phyloP scores from a whole-genome alignment of 2,888 invertebrate genomes.

The Macaria liturata region DNA sequence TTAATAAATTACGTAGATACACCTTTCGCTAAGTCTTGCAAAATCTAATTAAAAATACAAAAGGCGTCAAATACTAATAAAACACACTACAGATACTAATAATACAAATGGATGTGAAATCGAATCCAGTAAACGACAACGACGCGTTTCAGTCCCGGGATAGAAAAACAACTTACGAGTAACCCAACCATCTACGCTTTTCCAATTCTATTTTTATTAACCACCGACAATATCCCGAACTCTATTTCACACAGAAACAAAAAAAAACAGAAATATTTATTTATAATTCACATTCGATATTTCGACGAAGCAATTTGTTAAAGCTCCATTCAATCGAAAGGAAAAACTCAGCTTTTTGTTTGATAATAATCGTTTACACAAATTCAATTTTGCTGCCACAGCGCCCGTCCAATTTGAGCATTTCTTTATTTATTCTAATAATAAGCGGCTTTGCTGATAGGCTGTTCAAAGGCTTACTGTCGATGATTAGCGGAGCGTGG shows the following conservation, averaged over 20 bases:
- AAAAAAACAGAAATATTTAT: constrained; percentile 26
- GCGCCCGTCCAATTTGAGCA: constrained; percentile 33
- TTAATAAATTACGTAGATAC: no score
- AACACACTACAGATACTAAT: no score
- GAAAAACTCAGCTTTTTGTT: constrained; percentile 41
- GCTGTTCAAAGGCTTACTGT: constrained; percentile 29
- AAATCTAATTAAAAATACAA: constrained; percentile 13
- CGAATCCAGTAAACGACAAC: constrained; percentile 41
- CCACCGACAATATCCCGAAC: constrained; percentile 47
- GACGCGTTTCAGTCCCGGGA: constrained; percentile 39
- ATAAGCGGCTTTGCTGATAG: constrained; percentile 29
- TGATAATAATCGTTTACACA: constrained; percentile 45
- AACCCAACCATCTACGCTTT: constrained; percentile 54
- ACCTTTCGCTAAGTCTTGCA: no score
- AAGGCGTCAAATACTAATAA: no score
- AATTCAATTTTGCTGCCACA: constrained; percentile 41
- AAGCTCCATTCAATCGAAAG: constrained; percentile 42
- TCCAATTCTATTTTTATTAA: constrained; percentile 56
- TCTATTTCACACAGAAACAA: constrained; percentile 25
- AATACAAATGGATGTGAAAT: constrained; percentile 64
- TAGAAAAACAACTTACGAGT: constrained; percentile 43
- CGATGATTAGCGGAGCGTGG: constrained; percentile 29
- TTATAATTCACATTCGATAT: constrained; percentile 29
- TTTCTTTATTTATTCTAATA: constrained; percentile 36
- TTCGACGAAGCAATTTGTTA: constrained; percentile 43